Evolutionary conservation across 2,113 vertebrate genomes (phyloP).

Genomic region (Cochlearius cochlearius): DNA sequence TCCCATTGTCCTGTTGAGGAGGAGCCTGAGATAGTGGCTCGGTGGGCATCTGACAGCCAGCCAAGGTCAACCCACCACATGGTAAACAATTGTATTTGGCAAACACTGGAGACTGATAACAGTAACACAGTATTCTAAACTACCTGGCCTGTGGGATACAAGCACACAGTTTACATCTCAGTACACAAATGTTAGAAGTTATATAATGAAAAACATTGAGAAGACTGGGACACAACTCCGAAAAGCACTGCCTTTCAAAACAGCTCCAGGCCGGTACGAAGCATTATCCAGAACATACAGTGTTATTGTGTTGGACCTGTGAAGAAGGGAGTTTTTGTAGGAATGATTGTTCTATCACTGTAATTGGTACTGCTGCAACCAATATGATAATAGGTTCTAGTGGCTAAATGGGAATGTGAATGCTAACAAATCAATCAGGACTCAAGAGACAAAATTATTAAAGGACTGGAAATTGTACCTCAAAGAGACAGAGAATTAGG

Average conservation of each 20-base stretch:
- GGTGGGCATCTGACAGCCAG: neutral
- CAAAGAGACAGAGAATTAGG: neutral
- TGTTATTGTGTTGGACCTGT: neutral
- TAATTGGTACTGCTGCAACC: neutral
- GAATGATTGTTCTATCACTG: neutral
- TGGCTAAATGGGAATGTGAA: neutral
- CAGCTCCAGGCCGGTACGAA: neutral
- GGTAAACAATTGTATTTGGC: neutral
- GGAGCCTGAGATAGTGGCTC: no score
- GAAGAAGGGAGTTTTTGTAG: neutral
- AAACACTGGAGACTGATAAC: neutral
- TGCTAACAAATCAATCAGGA: neutral
- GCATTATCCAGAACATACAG: neutral
- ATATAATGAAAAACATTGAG: neutral
- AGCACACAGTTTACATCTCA: neutral
- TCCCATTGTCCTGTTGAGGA: neutral
- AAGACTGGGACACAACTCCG: neutral
- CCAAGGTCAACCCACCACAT: neutral
- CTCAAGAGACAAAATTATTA: neutral
- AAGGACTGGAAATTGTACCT: neutral
- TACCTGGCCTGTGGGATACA: neutral
- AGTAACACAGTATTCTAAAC: neutral
- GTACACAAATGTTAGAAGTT: neutral
- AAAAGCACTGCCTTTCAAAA: neutral
- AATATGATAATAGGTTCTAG: neutral